Conservation (phyloP, 2,888 invertebrate species). For the Megamerina dolium region DNA sequence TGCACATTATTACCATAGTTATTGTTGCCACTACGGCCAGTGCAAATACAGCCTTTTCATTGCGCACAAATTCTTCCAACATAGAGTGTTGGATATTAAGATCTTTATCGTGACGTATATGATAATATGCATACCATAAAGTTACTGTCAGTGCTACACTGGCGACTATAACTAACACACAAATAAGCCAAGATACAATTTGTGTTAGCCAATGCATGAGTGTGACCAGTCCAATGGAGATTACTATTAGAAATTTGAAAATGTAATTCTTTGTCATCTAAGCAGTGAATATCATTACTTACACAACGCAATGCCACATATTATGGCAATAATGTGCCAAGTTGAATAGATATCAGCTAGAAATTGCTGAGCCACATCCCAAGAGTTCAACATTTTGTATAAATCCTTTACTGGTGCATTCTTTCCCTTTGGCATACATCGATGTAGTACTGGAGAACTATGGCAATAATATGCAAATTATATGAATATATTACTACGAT, state of each 20-base stretch:
- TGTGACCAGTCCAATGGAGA: slow-evolving; percentile 75
- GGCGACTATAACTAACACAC: slow-evolving; percentile 70
- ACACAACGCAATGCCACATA: slow-evolving; percentile 78
- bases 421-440: slow-evolving; percentile 76
- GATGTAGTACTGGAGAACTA: slow-evolving; percentile 72
- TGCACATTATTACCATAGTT: slow-evolving; percentile 61
- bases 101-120: slow-evolving; percentile 55
- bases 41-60: slow-evolving; percentile 78
- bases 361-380: slow-evolving; percentile 84
- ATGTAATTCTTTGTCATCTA: neutral
- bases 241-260: slow-evolving; percentile 55
- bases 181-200: slow-evolving; percentile 81
- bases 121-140: slow-evolving; percentile 85
- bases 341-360: slow-evolving; percentile 81
- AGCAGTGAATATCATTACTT: slow-evolving; percentile 35
- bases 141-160: slow-evolving; percentile 72
- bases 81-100: slow-evolving; percentile 39
- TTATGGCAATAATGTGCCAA: slow-evolving; percentile 77
- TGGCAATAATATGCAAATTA: slow-evolving; percentile 19
- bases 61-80: slow-evolving; percentile 74
- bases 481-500: neutral
- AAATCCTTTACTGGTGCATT: slow-evolving; percentile 64
- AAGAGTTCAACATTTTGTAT: slow-evolving; percentile 76
- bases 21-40: slow-evolving; percentile 82
- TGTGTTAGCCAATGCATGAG: slow-evolving; percentile 78